Evolutionary conservation across 2,797 vertebrate genomes (phyloP).

Genomic region (Acanthopagrus latus): DNA sequence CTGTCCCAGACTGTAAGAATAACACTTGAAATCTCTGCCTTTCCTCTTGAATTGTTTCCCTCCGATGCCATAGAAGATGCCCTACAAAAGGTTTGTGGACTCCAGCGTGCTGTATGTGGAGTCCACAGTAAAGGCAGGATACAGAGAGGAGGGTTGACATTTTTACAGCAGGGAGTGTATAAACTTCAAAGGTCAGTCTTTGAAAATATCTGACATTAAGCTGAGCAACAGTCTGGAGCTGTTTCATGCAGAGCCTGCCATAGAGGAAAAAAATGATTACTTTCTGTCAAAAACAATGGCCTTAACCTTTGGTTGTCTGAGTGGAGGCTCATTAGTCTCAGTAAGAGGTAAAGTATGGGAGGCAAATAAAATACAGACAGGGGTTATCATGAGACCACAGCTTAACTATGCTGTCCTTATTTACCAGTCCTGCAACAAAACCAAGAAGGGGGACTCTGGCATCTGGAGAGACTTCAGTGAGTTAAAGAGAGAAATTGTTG

Average conservation of each 20-base stretch:
- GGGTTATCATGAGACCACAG: constrained; percentile 64
- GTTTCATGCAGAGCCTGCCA: constrained; percentile 59
- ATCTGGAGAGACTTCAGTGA: constrained; percentile 75
- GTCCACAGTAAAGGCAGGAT: constrained; percentile 57
- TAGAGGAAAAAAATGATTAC: constrained; percentile 21
- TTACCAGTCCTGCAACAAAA: constrained; percentile 70
- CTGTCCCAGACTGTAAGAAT: constrained; percentile 23
- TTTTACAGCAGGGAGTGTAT: constrained; percentile 71
- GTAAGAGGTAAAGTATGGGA: constrained; percentile 49
- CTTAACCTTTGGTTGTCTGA: constrained; percentile 74
- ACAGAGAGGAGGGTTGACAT: constrained; percentile 60
- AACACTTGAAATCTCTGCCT: constrained; percentile 40
- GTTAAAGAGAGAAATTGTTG: constrained; percentile 75
- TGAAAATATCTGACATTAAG: constrained; percentile 71
- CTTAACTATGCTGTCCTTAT: constrained; percentile 68
- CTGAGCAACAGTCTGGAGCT: constrained; percentile 55
- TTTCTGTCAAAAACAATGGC: constrained; percentile 68
- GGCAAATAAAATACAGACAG: constrained; percentile 52
- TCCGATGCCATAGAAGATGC: constrained; percentile 50
- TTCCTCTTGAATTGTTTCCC: constrained; percentile 48
- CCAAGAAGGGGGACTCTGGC: constrained; percentile 38
- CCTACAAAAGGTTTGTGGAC: constrained; percentile 38
- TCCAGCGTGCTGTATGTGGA: constrained; percentile 2
- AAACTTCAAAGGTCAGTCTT: constrained; percentile 78
- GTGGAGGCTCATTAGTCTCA: constrained; percentile 57